Conservation (phyloP, 2,113 vertebrate genomes). For the Myotis brandtii region DNA sequence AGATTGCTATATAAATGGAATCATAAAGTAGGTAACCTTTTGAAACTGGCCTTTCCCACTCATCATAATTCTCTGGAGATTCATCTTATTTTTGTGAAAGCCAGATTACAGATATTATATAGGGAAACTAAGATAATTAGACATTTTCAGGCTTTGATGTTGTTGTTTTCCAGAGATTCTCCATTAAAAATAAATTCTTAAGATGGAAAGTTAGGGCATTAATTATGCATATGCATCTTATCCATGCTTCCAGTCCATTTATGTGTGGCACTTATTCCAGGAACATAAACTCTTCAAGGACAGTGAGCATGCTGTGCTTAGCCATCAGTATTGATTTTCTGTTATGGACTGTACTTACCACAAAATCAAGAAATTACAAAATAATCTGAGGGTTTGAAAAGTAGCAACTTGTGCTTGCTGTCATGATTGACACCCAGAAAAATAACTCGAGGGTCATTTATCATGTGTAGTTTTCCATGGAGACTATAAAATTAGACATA, state of each 20-base stretch:
- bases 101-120: neutral
- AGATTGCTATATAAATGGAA: neutral
- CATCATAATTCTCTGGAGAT: neutral
- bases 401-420: slow-evolving; percentile 43
- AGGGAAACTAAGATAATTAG: neutral
- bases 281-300: slow-evolving; percentile 33
- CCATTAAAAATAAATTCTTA: neutral
- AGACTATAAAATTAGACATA: slow-evolving; percentile 29
- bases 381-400: slow-evolving; percentile 53
- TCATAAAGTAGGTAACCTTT: neutral
- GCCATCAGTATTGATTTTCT: slow-evolving; percentile 60
- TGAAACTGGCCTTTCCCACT: neutral
- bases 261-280: neutral
- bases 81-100: neutral
- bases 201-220: neutral
- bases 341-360: slow-evolving; percentile 41
- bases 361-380: slow-evolving; percentile 56
- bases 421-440: neutral
- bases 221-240: neutral
- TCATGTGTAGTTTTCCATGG: neutral
- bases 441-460: slow-evolving; percentile 37
- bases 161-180: neutral
- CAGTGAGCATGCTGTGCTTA: neutral
- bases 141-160: neutral
- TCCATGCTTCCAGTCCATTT: neutral